Conservation (phyloP, 2,797 vertebrate genomes). For the Perodicticus potto region DNA sequence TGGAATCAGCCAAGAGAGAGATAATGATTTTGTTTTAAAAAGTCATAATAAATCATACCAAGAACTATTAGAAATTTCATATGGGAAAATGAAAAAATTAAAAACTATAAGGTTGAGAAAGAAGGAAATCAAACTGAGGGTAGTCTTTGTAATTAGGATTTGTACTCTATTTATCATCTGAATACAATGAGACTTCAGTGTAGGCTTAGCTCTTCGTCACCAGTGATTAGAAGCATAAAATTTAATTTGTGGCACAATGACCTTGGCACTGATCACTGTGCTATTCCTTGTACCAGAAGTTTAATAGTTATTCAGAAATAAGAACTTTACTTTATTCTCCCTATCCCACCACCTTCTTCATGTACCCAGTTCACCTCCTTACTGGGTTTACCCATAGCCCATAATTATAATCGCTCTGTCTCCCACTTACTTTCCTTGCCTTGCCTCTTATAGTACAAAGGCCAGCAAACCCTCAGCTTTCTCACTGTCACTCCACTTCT, state of each 20-base stretch:
- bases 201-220: slow-evolving; percentile 60
- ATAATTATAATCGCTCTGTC: neutral
- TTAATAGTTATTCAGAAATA: neutral
- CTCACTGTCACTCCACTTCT: neutral
- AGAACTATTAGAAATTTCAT: slow-evolving; percentile 65
- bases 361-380: neutral
- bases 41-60: slow-evolving; percentile 65
- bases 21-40: slow-evolving; percentile 58
- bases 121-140: slow-evolving; percentile 46
- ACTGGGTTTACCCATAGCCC: neutral
- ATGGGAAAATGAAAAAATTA: slow-evolving; percentile 76
- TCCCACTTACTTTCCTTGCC: neutral
- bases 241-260: slow-evolving; percentile 75
- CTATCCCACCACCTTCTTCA: neutral
- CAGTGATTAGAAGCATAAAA: slow-evolving; percentile 78
- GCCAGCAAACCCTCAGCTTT: neutral
- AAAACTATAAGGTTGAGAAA: slow-evolving; percentile 63
- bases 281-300: neutral
- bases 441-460: neutral
- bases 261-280: neutral
- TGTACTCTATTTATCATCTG: slow-evolving; percentile 79
- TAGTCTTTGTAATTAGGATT: slow-evolving; percentile 75
- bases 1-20: slow-evolving; percentile 48
- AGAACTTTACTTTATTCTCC: neutral
- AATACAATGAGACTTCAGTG: slow-evolving; percentile 75